Conservation (phyloP, 2,888 invertebrate genomes). For the Spodoptera littoralis region DNA sequence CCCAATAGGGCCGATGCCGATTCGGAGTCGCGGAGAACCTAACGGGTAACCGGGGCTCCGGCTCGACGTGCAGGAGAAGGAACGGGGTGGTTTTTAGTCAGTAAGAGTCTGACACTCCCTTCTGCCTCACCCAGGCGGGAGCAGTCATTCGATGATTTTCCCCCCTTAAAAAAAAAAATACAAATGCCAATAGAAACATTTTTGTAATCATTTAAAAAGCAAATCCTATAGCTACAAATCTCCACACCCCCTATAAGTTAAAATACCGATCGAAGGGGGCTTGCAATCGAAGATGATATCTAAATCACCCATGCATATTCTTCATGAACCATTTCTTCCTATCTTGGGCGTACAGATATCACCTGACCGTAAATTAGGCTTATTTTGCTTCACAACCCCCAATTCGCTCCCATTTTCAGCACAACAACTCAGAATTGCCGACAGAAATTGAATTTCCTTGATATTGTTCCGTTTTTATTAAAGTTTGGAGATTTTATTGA, state of each 20-base stretch:
- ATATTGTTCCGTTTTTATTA: slow-evolving; percentile 36
- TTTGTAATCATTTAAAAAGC: neutral
- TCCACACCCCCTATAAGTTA: slow-evolving; percentile 17
- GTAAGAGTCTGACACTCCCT: too few species aligned
- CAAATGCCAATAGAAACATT: too few species aligned
- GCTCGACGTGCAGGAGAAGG: too few species aligned
- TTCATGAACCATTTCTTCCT: slow-evolving; percentile 41
- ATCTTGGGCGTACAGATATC: slow-evolving; percentile 16
- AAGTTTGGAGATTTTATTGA: slow-evolving; percentile 19
- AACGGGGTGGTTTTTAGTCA: too few species aligned
- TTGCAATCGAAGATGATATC: slow-evolving; percentile 38
- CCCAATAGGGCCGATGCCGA: too few species aligned
- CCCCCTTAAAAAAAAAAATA: too few species aligned
- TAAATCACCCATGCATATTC: slow-evolving; percentile 51
- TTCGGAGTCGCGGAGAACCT: too few species aligned
- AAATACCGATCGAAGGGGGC: slow-evolving; percentile 15
- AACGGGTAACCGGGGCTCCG: too few species aligned
- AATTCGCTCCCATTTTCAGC: slow-evolving; percentile 33
- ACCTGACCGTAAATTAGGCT: slow-evolving; percentile 53
- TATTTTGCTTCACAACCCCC: slow-evolving; percentile 46
- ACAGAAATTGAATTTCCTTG: slow-evolving; percentile 34
- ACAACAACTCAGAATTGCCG: slow-evolving; percentile 41
- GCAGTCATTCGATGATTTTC: too few species aligned
- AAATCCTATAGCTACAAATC: slow-evolving; percentile 14
- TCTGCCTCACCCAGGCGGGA: too few species aligned